phyloP scores from a whole-genome alignment of 1,140 invertebrate species.

The Augochlora pura region DNA sequence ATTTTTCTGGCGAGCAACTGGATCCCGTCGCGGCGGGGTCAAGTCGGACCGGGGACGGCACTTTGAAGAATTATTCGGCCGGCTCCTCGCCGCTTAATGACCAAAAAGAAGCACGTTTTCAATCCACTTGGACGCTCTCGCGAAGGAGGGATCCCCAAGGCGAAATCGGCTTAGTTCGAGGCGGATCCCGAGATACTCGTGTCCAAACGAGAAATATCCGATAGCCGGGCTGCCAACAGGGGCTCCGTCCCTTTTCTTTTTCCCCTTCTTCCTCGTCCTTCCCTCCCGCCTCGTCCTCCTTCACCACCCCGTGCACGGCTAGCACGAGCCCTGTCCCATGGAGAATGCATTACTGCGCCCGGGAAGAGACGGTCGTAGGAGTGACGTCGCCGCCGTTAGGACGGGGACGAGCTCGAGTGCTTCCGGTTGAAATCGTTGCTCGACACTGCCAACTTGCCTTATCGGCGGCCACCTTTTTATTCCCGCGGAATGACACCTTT shows the following conservation, averaged over 20 bases:
- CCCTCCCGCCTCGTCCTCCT: neutral
- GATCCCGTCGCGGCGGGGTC: neutral
- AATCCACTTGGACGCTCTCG: constrained; percentile 20
- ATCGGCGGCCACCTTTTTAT: constrained; percentile 58
- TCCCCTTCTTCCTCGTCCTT: neutral
- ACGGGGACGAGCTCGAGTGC: neutral
- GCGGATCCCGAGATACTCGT: constrained; percentile 33
- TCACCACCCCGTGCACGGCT: neutral
- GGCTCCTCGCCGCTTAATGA: neutral
- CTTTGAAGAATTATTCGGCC: neutral
- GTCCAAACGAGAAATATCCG: constrained; percentile 48
- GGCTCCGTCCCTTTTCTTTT: neutral
- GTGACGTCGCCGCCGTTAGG: constrained; percentile 16
- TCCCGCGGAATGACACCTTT: constrained; percentile 49
- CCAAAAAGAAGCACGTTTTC: constrained; percentile 1
- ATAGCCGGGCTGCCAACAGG: constrained; percentile 44
- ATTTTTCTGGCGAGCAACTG: neutral
- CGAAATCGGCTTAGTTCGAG: constrained; percentile 50
- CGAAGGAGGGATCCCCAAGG: constrained; percentile 3
- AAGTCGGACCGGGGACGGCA: neutral
- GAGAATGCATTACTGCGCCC: constrained; percentile 42
- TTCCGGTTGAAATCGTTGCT: constrained; percentile 14
- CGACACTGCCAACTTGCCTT: constrained; percentile 55
- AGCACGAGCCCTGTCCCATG: neutral
- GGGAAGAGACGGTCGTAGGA: neutral